Evolutionary conservation across 2,113 vertebrate genomes (phyloP), one percentile per base, ranked within the genome.

Genomic region (Lonchura striata): DNA sequence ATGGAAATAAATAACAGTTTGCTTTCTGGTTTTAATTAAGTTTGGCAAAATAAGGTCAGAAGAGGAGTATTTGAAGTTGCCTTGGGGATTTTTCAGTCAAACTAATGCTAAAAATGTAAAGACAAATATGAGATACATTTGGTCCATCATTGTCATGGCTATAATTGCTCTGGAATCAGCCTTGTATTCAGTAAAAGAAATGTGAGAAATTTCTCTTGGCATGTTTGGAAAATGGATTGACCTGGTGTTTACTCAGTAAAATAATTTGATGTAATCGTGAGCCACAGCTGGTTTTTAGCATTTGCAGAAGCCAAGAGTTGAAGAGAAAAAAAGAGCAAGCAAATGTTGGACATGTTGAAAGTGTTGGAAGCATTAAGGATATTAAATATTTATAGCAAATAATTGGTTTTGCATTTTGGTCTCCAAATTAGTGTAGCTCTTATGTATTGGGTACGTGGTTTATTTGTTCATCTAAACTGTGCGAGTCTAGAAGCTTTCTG

Each of bases 31-130:
- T 93, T 80, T 72, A 91, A 95, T 83, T 52, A 90, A 66, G 4
- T 81, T 90, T 78, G 88, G 82, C 78, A 94, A 92, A 95, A 61
- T 53, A 88, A 90, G 46, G 76, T 75, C 88, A 86, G 66, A 52
- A 86, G 37, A 94, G 33, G 25, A 82, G 21, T 49, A 42, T 52
- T 78, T 74, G 39, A 80, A 74, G 60, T 64, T 56, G 76, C 47
- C 53, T 56, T 54, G 28, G 68, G 64, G 57, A 84, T 59, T 80
- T 78, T 88, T 75, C 82, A 82, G 70, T 69, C 78, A 77, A 90
- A 41, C 44, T 44, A 54, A 30, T 60, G 24, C 39, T 63, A 77
- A 93, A 88, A 88, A 59, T 68, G 52, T 13, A 66, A 52, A 64
- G 27, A 53, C 88, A 90, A 88, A 35, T 8, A 42, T 2, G 15